Conservation (phyloP, 2,888 invertebrate genomes). For the Agriopis aurantiaria region DNA sequence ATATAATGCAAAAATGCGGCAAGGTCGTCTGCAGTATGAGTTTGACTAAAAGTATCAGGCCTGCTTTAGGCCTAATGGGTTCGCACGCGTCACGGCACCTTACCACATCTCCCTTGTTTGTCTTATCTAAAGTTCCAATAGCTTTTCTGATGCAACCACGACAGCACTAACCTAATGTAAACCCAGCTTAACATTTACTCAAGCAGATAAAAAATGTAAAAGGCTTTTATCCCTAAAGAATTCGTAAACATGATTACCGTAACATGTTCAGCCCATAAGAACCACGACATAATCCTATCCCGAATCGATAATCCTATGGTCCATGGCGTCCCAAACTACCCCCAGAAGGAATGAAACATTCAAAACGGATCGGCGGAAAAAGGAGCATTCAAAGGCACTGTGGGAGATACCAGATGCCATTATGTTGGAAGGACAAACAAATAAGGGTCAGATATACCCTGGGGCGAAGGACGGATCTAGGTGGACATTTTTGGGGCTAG, state of each 20-base stretch:
- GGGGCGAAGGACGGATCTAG: slow-evolving; percentile 12
- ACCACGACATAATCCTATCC: slow-evolving; percentile 25
- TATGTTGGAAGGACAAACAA: slow-evolving; percentile 57
- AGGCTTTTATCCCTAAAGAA: slow-evolving; percentile 15
- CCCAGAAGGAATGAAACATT: slow-evolving; percentile 58
- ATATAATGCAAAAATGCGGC: no score
- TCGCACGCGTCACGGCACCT: no score
- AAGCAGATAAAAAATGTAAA: slow-evolving; percentile 14
- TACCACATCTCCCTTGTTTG: no score
- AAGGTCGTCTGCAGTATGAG: no score
- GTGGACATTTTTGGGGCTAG: background rate
- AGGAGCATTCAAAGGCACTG: slow-evolving; percentile 60
- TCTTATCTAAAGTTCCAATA: no score
- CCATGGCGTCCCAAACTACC: slow-evolving; percentile 35
- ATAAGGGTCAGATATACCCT: slow-evolving; percentile 61
- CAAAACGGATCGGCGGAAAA: slow-evolving; percentile 56
- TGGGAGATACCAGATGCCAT: slow-evolving; percentile 57
- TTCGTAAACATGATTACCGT: slow-evolving; percentile 21
- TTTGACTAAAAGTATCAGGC: no score
- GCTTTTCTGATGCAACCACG: background rate
- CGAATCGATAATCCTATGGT: slow-evolving; percentile 23
- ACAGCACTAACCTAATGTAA: background rate
- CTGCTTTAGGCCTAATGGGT: no score
- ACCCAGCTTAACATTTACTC: slow-evolving; percentile 9
- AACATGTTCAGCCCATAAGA: slow-evolving; percentile 13